These are phyloP conservation scores for Microcebus jonahi DNA, from an alignment of 2,113 vertebrate genomes.

Conservation along the genomic window DNA sequence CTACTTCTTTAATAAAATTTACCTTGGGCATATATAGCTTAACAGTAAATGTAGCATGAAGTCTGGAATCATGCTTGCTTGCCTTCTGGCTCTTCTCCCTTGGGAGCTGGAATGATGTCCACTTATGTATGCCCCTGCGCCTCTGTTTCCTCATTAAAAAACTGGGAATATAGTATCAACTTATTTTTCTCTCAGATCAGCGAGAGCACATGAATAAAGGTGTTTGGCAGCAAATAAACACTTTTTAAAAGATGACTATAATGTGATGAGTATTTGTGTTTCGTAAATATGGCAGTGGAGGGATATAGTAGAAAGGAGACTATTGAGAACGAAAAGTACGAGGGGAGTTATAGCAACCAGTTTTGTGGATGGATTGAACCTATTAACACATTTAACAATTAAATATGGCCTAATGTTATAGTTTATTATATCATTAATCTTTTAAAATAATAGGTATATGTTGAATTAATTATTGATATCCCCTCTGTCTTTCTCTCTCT, in stretches of 20 bases:
- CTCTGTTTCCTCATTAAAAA: background rate
- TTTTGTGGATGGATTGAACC: background rate
- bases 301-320: background rate
- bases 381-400: background rate
- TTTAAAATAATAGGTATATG: background rate
- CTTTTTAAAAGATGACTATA: background rate
- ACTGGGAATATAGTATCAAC: background rate
- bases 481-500: constrained; percentile 66
- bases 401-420: background rate
- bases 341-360: rapidly evolving
- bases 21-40: background rate
- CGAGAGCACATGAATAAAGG: background rate
- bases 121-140: background rate
- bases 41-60: background rate
- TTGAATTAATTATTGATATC: background rate
- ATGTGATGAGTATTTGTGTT: background rate
- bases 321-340: background rate
- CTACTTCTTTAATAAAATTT: background rate
- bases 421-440: background rate
- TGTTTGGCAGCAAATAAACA: background rate
- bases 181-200: background rate
- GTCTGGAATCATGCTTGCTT: rapidly evolving
- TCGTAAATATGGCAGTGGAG: background rate
- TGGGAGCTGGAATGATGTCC: background rate
- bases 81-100: background rate